phyloP scores from a whole-genome alignment of 2,888 invertebrate species.

The Dichetophora obliterata region DNA sequence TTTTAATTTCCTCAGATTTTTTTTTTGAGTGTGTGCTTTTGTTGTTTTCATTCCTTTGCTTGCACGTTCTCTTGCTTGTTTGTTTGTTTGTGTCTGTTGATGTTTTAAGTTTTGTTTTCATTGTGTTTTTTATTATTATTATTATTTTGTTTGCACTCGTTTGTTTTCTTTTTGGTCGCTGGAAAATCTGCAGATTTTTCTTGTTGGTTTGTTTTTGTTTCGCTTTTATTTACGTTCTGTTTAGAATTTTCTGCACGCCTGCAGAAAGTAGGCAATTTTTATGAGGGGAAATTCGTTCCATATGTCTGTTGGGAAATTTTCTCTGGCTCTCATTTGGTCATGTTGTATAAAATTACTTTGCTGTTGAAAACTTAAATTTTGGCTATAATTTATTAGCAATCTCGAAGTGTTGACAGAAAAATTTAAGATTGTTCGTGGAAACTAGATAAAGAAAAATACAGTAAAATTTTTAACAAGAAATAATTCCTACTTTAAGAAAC shows the following conservation, averaged over 20 bases:
- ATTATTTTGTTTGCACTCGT: neutral
- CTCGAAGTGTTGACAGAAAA: too few species aligned
- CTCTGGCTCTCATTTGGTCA: neutral
- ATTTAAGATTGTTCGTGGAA: too few species aligned
- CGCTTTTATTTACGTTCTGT: neutral
- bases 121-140: neutral
- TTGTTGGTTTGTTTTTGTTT: neutral
- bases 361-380: neutral
- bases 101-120: neutral
- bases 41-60: neutral
- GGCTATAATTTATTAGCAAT: too few species aligned
- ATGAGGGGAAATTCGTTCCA: neutral
- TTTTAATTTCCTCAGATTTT: slow-evolving; percentile 1
- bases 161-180: slow-evolving; percentile 10
- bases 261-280: neutral
- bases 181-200: neutral
- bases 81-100: too few species aligned
- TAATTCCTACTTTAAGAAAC: too few species aligned
- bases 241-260: neutral
- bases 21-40: slow-evolving; percentile 9
- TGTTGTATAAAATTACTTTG: neutral
- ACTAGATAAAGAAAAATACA: too few species aligned
- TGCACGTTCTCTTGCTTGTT: too few species aligned
- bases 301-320: neutral
- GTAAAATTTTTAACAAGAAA: too few species aligned